Percentiles rank a stretch among this genome's conserved stretches.
phyloP scores from a whole-genome alignment of 2,797 vertebrate species.

The Spinibarbus caldwelli region DNA sequence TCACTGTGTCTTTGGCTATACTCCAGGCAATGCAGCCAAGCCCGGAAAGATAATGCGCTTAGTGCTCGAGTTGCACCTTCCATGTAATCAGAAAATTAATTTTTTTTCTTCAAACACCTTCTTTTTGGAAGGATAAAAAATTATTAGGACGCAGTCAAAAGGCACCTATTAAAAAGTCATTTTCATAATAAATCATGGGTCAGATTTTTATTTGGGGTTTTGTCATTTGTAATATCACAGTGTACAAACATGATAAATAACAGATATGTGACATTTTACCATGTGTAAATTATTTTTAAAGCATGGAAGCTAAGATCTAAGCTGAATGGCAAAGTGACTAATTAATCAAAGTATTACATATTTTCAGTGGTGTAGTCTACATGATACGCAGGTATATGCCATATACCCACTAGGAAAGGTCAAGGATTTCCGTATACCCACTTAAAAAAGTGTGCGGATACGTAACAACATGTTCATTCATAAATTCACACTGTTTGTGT shows the following conservation, averaged over 20 bases:
- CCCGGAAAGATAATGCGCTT: slow-evolving; percentile 58
- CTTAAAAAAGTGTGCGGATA: no score
- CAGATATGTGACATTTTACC: background rate
- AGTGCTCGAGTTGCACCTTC: slow-evolving; percentile 53
- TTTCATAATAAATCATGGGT: background rate
- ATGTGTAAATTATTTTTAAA: background rate
- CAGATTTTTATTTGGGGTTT: background rate
- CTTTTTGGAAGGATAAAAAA: slow-evolving; percentile 15
- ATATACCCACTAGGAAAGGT: no score
- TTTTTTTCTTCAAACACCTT: no score
- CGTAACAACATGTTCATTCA: no score
- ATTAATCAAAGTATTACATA: background rate
- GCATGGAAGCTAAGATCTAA: background rate
- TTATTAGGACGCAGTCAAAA: background rate
- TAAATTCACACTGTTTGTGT: no score
- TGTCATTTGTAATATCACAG: background rate
- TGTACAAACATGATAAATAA: background rate
- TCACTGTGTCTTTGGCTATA: slow-evolving; percentile 46
- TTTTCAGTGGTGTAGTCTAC: background rate
- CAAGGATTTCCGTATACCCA: no score
- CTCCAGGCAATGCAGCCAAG: slow-evolving; percentile 58
- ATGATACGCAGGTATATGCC: no score
- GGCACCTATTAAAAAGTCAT: background rate
- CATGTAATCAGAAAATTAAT: slow-evolving; percentile 61
- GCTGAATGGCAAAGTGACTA: background rate